Evolutionary conservation across 1,140 invertebrate genomes (phyloP), one percentile per base, ranked within the genome.

Genomic region (Drosophila erecta): DNA sequence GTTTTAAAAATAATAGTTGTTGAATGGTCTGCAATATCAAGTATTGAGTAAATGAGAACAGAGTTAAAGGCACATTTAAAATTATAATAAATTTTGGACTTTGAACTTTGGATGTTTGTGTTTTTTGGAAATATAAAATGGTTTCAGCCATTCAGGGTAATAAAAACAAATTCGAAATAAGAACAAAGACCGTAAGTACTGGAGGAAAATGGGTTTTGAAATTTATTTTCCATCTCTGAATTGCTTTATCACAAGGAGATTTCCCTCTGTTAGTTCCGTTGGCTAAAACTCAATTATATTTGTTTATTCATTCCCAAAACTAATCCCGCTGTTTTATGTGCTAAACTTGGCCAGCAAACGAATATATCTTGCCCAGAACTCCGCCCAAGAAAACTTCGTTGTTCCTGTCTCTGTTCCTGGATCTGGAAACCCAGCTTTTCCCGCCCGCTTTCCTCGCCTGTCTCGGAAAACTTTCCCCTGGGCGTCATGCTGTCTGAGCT

Each of bases 401-500:
- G 60, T 62, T 59, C 78, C 61, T 62, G 62, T 37, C 44, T 43
- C 43, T 40, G 43, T 20, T 66, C 62, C 17, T 43, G n/a, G 46
- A 17, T 35, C 35, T 40, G 17, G 17, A 17, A 1, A 17, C 24
- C 46, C 27, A 57, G 76, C 76, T 76, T 76, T 71, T 75, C 53
- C 55, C 24, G 38, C n/a, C 35, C 35, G 62, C 81, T 38, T 81
- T 75, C 51, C 59, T 40, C 59, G 61, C 59, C 78, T 53, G 58
- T 64, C 58, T 57, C 60, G 55, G 20, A 76, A 81, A 84, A 76
- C 67, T 72, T 81, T 67, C 35, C 61, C 66, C 76, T 50, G 64
- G 83, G 83, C 83, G 83, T 87, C 84, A 89, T 69, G 84, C 83
- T 86, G 83, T 56, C 80, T 79, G 66, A 38, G 41, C 58, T 66